Conservation (phyloP, 2,113 vertebrate genomes). For the Bagarius yarrelli region DNA sequence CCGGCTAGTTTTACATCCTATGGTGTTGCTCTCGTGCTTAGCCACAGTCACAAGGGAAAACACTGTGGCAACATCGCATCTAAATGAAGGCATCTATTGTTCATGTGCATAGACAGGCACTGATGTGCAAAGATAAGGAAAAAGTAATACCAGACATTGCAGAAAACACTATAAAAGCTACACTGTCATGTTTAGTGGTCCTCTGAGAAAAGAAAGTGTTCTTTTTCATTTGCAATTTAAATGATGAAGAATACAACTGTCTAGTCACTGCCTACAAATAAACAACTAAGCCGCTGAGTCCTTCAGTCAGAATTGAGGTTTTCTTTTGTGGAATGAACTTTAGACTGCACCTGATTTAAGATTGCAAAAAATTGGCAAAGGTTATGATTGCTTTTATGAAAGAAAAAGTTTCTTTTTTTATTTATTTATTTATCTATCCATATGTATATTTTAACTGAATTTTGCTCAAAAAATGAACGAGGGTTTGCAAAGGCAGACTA, state of each 20-base stretch:
- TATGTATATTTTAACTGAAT: too few species aligned
- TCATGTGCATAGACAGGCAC: neutral
- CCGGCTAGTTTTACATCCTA: neutral
- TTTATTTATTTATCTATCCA: too few species aligned
- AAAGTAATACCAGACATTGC: neutral
- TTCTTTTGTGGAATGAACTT: neutral
- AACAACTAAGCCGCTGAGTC: neutral
- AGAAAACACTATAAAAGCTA: neutral
- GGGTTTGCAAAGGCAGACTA: too few species aligned
- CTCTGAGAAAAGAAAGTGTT: neutral
- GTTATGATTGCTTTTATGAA: too few species aligned
- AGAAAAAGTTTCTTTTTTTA: too few species aligned
- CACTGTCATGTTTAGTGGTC: neutral
- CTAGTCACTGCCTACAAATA: neutral
- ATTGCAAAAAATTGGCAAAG: too few species aligned
- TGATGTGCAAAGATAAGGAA: neutral
- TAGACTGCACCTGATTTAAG: neutral
- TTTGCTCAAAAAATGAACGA: too few species aligned
- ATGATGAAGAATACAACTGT: neutral
- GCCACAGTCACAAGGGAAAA: neutral
- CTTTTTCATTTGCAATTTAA: neutral
- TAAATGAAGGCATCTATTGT: conserved; percentile 8
- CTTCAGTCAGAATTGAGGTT: neutral
- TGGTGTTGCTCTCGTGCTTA: neutral
- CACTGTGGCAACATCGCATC: neutral